Base-by-base conservation (phyloP, 37 sponge, comb jelly and placozoan species). In the Chondrosia reniformis region DNA sequence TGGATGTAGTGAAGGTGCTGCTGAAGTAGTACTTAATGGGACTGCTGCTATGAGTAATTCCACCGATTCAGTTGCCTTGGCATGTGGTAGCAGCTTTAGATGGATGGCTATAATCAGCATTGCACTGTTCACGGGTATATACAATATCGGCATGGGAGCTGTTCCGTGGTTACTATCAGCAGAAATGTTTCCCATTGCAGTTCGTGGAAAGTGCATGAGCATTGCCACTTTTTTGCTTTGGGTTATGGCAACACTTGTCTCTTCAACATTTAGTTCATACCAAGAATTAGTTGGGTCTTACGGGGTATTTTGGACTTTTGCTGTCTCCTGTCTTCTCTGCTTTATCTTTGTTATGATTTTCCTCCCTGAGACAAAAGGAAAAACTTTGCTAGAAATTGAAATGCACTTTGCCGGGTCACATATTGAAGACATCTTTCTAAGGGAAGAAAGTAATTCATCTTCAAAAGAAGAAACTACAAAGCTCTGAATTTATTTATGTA, bases 291-390 rank as follows among this genome's bases (percentile, higher is more conserved):
- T 92, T 1, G 55, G n/a, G 0, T 41, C 57, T 0, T 39, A 76
- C 22, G 63, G 45, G 28, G 86, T 85, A 0, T 94, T 92, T 81
- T 90, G 82, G 79, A 81, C 82, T 9, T 91, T 91, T 43, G 40
- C 85, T 3, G n/a, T 83, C 21, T 17, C 89, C 39, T 80, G 76
- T 54, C 24, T 87, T 0, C 12, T 80, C 0, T 49, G 83, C 27
- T 63, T 89, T 24, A 13, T 88, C 12, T 90, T 93, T 62, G 92
- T 96, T 13, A 3, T 88, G 7, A 21, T 90, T 7, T 85, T 96
- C 43, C 74, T 93, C 0, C 97, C 97, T 0, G 97, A 96, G 72
- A 91, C 91, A 27, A 96, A 93, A 55, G 91, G 94, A 17, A 85
- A 76, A 46, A 79, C 81, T 1, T 66, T 96, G 38, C 89, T 93